Evolutionary conservation across 2,888 invertebrate species (phyloP).

Genomic region (Coelinius sp.): DNA sequence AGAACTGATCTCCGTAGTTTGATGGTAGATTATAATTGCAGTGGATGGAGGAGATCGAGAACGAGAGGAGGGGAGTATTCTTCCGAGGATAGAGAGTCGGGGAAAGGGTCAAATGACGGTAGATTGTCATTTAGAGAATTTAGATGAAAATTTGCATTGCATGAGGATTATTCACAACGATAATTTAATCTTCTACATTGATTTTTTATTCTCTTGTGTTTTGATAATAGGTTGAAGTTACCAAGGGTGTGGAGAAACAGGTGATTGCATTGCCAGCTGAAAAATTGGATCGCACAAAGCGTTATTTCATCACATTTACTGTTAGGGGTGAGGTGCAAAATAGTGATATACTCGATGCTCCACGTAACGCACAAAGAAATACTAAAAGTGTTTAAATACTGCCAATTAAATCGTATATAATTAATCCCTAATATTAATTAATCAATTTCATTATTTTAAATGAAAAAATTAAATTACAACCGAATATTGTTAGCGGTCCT

Average conservation of each 20-base stretch:
- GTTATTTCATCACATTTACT: constrained; percentile 94
- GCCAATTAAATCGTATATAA: constrained; percentile 18
- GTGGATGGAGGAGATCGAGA: constrained; percentile 67
- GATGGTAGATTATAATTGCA: constrained; percentile 69
- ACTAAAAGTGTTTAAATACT: constrained; percentile 58
- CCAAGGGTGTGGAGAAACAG: constrained; percentile 87
- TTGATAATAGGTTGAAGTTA: constrained; percentile 77
- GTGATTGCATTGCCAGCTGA: constrained; percentile 90
- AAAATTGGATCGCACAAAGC: constrained; percentile 88
- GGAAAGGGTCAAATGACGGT: constrained; percentile 69
- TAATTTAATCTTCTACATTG: background rate
- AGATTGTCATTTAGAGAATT: constrained; percentile 31
- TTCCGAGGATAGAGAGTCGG: constrained; percentile 68
- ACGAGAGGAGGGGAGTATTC: constrained; percentile 59
- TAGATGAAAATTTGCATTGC: too few relatives aligned
- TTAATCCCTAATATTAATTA: background rate
- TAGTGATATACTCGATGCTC: constrained; percentile 57
- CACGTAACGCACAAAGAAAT: constrained; percentile 56
- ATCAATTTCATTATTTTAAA: background rate
- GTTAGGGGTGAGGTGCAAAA: constrained; percentile 81
- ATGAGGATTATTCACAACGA: background rate
- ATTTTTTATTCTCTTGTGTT: constrained; percentile 8
- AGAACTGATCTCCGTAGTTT: constrained; percentile 63
- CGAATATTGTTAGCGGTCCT: background rate
- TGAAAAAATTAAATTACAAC: background rate